A percentile compares a stretch with the other conserved stretches of the same genome.
Evolutionary conservation across 1,140 invertebrate genomes (phyloP).

Genomic region (Gonioctena quinquepunctata): DNA sequence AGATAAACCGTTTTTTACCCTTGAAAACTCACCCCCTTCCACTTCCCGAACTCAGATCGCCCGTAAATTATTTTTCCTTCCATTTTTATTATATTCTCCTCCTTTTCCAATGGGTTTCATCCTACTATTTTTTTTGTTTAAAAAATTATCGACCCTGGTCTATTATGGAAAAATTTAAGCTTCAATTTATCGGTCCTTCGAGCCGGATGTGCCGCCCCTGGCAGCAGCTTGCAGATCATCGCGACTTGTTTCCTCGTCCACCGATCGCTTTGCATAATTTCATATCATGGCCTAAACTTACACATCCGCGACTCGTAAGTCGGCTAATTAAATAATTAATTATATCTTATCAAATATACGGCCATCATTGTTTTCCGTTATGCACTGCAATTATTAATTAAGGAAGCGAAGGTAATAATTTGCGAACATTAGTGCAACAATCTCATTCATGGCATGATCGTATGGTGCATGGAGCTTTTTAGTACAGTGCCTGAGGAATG

Average conservation of each 20-base stretch:
- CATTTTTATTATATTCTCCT: too few species aligned
- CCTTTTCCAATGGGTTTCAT: too few species aligned
- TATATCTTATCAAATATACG: slow-evolving; percentile 4
- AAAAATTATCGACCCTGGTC: too few species aligned
- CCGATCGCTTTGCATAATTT: slow-evolving; percentile 9
- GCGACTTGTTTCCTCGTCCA: not conserved
- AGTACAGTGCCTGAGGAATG: too few species aligned
- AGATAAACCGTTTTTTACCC: too few species aligned
- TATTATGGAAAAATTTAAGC: too few species aligned
- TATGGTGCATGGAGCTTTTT: slow-evolving; percentile 7
- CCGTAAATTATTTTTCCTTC: too few species aligned
- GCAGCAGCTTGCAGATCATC: not conserved
- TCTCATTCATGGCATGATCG: slow-evolving; percentile 7
- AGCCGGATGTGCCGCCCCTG: not conserved
- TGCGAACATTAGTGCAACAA: slow-evolving; percentile 14
- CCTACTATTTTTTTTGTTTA: too few species aligned
- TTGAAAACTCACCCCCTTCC: too few species aligned
- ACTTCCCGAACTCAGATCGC: too few species aligned
- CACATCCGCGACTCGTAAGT: not conserved
- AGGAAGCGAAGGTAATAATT: slow-evolving; percentile 21
- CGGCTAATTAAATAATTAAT: slow-evolving; percentile 13
- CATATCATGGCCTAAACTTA: not conserved
- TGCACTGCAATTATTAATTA: slow-evolving; percentile 14
- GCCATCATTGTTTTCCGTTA: not conserved
- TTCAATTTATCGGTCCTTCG: too few species aligned